Percentiles rank a stretch among this genome's conserved stretches.
Evolutionary conservation across 2,113 vertebrate species (phyloP).

Genomic region (Gasterosteus aculeatus): DNA sequence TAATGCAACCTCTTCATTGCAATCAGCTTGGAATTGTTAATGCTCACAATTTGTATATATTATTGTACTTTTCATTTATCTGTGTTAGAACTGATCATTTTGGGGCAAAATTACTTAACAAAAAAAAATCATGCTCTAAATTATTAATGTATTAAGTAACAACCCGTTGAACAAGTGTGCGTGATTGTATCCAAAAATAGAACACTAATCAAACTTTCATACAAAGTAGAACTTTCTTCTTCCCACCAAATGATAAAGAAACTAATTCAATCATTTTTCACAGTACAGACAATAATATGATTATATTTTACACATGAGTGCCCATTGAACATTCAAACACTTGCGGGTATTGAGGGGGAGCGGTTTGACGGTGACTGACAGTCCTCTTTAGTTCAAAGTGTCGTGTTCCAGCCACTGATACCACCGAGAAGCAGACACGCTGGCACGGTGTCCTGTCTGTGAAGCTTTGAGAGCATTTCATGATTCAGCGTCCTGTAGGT

Average conservation of each 20-base stretch:
- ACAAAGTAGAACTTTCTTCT: slow-evolving; percentile 19
- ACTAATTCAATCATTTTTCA: slow-evolving; percentile 14
- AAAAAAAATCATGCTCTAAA: slow-evolving; percentile 10
- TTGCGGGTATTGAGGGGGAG: slow-evolving; percentile 21
- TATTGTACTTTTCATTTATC: not conserved
- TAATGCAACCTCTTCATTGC: slow-evolving; percentile 1
- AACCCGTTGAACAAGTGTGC: not conserved
- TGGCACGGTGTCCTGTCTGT: slow-evolving; percentile 6
- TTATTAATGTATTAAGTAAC: slow-evolving; percentile 27
- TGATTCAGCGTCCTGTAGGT: slow-evolving; percentile 55
- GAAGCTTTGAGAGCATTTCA: slow-evolving; percentile 26
- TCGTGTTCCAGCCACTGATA: slow-evolving; percentile 31
- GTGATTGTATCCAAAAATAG: slow-evolving; percentile 1
- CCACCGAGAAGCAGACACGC: slow-evolving; percentile 17
- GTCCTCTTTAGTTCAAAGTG: slow-evolving; percentile 1
- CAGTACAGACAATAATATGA: slow-evolving; percentile 23
- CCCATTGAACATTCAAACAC: slow-evolving; percentile 36
- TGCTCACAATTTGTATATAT: slow-evolving; percentile 10
- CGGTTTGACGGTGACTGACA: slow-evolving; percentile 30
- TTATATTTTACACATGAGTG: slow-evolving; percentile 23
- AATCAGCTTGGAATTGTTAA: not conserved
- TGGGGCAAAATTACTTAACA: slow-evolving; percentile 22
- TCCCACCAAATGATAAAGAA: not conserved
- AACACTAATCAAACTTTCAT: slow-evolving; percentile 16
- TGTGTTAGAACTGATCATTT: not conserved